Evolutionary conservation across 2,797 vertebrate species (phyloP), one percentile per base, ranked within the genome.

Genomic region (Melopsittacus undulatus): DNA sequence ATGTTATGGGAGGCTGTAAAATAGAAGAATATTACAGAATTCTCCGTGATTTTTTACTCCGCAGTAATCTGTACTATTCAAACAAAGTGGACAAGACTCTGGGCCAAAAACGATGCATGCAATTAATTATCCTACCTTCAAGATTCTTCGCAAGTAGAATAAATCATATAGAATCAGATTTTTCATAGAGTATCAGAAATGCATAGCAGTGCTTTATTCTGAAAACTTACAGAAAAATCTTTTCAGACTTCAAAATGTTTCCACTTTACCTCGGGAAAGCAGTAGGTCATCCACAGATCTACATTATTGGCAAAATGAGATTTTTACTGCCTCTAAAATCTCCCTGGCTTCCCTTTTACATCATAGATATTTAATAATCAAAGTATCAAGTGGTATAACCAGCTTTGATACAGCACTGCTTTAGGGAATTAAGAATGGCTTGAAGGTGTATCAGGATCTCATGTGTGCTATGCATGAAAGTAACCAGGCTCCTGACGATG

Each of bases 261-360:
- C 46, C 30, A 17, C 56, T 85, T 93, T 45, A 59, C 74, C 46
- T 72, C 86, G 93, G 74, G 70, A 93, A 73, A 92, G 15, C 48
- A 57, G 66, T 56, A 87, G 59, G 89, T 90, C 92, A 51, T 95
- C 68, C 72, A 96, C 79, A 88, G 76, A 95, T 86, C 76, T 95
- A 84, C 84, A 83, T 95, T 94, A 87, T 88, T 91, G 87, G 66
- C 42, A 83, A 94, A 88, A 85, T 89, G 70, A 97, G 86, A 92
- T 85, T 92, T 96, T 92, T 90, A 73, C 87, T 97, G 76, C 74
- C 51, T 96, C 51, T 95, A 75, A 90, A 96, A 61, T 97, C 92
- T 97, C 92, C 57, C 92, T 81, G 38, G 40, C 15, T 95, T 97
- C 89, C 83, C n/a, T 96, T 91, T 93, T 92, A 49, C 81, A 21